Conservation (phyloP, 1,140 invertebrate genomes). For the Orchesella cincta region DNA sequence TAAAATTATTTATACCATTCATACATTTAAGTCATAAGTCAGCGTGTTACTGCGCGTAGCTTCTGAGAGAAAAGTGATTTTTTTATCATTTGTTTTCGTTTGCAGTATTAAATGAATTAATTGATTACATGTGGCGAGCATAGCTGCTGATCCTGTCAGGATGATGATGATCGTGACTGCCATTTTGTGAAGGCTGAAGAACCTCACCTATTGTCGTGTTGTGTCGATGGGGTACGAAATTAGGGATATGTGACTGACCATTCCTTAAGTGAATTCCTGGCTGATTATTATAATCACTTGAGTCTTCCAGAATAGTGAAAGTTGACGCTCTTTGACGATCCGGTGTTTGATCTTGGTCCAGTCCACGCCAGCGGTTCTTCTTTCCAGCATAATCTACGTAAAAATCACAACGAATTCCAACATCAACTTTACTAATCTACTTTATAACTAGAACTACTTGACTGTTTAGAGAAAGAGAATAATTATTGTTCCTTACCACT, state of each 20-base stretch:
- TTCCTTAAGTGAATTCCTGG: slow-evolving; percentile 43
- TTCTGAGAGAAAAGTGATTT: background rate
- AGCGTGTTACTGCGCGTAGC: background rate
- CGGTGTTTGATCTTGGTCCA: slow-evolving; percentile 31
- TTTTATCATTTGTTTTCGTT: too few relatives aligned
- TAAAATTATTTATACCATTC: background rate
- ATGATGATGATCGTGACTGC: slow-evolving; percentile 3
- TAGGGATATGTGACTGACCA: slow-evolving; percentile 26
- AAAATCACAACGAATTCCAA: background rate
- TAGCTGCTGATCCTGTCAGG: slow-evolving; percentile 1
- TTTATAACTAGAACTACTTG: background rate
- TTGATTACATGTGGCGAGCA: slow-evolving; percentile 31
- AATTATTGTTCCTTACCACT: slow-evolving; percentile 47
- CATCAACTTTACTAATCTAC: background rate
- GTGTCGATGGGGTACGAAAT: slow-evolving; percentile 34
- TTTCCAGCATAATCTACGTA: slow-evolving; percentile 48
- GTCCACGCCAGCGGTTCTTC: slow-evolving; percentile 41
- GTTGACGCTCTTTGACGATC: background rate
- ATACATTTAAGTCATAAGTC: background rate
- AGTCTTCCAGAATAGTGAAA: slow-evolving; percentile 39
- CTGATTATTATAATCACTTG: slow-evolving; percentile 41
- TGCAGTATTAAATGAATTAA: too few relatives aligned
- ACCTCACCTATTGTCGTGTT: slow-evolving; percentile 43
- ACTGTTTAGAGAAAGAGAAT: background rate
- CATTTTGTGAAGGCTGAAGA: slow-evolving; percentile 37